Conservation (phyloP, 2,797 vertebrate genomes). For the Etheostoma nigrum region DNA sequence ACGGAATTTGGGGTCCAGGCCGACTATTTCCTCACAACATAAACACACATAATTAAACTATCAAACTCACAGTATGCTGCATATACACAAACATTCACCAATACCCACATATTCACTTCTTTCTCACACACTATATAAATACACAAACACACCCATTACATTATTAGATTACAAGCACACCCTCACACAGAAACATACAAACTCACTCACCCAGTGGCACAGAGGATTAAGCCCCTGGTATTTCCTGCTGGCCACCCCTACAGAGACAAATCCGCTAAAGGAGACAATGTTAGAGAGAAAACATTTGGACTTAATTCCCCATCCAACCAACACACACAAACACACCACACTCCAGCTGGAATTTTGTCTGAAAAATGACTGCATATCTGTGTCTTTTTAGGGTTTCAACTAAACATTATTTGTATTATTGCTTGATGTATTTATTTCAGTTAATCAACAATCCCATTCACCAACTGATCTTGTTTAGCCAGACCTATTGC, state of each 20-base stretch:
- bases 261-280: constrained; percentile 48
- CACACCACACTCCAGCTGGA: constrained; percentile 10
- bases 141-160: constrained; percentile 44
- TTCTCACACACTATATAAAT: constrained; percentile 51
- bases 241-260: constrained; percentile 73
- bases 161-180: neutral
- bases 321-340: constrained; percentile 15
- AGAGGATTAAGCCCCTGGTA: constrained; percentile 67
- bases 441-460: neutral
- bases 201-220: constrained; percentile 34
- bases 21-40: constrained; percentile 39
- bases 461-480: no score
- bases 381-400: neutral
- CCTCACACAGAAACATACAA: constrained; percentile 52
- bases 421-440: neutral
- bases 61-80: constrained; percentile 23
- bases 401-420: neutral
- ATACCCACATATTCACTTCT: constrained; percentile 34
- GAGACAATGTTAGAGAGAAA: constrained; percentile 46
- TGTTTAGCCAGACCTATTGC: no score
- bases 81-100: constrained; percentile 50
- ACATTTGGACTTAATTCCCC: constrained; percentile 39
- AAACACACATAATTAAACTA: constrained; percentile 41
- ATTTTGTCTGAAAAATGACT: neutral
- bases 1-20: neutral